These are phyloP conservation scores for Beroe forskalii DNA, from an alignment of 37 sponge, comb jelly and placozoan genomes.

Conservation along the genomic window DNA sequence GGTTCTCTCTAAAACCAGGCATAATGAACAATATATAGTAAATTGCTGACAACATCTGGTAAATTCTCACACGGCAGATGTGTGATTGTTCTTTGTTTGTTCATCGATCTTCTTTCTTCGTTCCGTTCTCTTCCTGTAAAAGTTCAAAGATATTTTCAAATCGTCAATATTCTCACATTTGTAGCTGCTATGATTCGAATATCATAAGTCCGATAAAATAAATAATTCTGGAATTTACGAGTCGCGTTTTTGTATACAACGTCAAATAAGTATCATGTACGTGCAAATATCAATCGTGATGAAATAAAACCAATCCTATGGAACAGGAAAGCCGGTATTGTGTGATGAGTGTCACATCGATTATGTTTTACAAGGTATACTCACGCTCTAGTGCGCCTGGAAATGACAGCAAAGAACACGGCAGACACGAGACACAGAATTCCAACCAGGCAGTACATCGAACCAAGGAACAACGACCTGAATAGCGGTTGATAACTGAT, in stretches of 20 bases:
- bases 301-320: background rate
- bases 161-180: background rate
- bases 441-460: background rate
- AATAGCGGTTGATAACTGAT: too few relatives aligned
- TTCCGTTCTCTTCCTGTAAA: background rate
- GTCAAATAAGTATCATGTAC: too few relatives aligned
- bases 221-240: too few relatives aligned
- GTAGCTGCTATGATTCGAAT: background rate
- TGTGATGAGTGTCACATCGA: background rate
- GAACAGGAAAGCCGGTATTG: background rate
- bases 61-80: background rate
- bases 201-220: too few relatives aligned
- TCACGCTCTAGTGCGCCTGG: conserved; percentile 16
- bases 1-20: too few relatives aligned
- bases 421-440: background rate
- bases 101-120: conserved; percentile 39
- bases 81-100: background rate
- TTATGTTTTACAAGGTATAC: background rate
- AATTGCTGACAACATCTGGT: too few relatives aligned
- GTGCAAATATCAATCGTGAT: too few relatives aligned
- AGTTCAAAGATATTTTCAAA: background rate
- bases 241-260: too few relatives aligned
- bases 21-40: too few relatives aligned
- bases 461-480: conserved; percentile 34
- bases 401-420: background rate